Evolutionary conservation across 1,140 invertebrate genomes (phyloP), one percentile per base, ranked within the genome.

Genomic region (Caenorhabditis inopinata): DNA sequence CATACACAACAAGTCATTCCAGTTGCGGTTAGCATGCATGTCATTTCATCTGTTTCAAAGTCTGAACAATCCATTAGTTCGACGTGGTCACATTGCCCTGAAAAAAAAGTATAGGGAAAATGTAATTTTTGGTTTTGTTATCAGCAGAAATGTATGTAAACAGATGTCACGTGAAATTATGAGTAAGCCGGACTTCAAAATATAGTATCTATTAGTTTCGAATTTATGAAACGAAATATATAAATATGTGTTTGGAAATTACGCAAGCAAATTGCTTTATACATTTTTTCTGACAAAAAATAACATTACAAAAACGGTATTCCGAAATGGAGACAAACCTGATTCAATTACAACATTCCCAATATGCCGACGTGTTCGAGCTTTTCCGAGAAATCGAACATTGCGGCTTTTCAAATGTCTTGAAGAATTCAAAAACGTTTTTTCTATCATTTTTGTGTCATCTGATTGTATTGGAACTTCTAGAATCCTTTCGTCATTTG

Each of bases 1-100:
- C 84, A 85, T 23, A 85, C 78, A 68, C 84, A 85, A 48, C 84
- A 85, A 14, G 84, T 84, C 83, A 85, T 85, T 46, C 84, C 84
- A 46, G 84, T 85, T 23, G 84, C 84, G 16, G 84, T 85, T 25
- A 85, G 46, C 83, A 85, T 82, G 51, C 84, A 85, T 2, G 77
- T 85, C 84, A 85, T 85, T 53, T 85, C 84, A 48, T 84, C 83
- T 16, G 75, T 79, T 18, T 84, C 80, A 38, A 85, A 85, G 42
- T 76, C 83, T 11, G 83, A 82, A 51, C 84, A 85, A 45, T 85
- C 84, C 25, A 85, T 46, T 16, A 85, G 49, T 38, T 85, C 84
- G 5, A 85, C 83, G 78, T 85, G 84, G 38, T 85, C 84, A 46
- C 84, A 85, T 58, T 80, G 82, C 18, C 76, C 84, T 85, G 38